A percentile compares a stretch with the other conserved stretches of the same genome.
These are phyloP conservation scores for Labia minor DNA, from an alignment of 2,888 invertebrate genomes.

Conservation along the genomic window DNA sequence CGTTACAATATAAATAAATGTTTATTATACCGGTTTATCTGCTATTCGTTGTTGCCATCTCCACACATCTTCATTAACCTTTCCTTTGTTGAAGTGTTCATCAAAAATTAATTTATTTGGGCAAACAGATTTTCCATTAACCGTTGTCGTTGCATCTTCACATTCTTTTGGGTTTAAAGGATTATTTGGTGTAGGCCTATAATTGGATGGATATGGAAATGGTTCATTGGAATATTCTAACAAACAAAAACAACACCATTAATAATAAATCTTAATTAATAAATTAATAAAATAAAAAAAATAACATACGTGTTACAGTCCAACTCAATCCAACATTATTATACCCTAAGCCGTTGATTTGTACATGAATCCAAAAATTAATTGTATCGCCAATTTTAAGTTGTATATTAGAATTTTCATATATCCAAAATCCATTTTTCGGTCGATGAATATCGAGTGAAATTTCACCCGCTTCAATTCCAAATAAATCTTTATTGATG, in stretches of 20 bases:
- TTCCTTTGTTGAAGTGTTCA: constrained; percentile 46
- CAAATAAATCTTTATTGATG: constrained; percentile 57
- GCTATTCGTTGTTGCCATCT: constrained; percentile 24
- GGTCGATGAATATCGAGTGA: constrained; percentile 51
- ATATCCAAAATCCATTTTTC: constrained; percentile 55
- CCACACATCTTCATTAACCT: not conserved
- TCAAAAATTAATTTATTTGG: constrained; percentile 47
- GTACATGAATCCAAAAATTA: constrained; percentile 66
- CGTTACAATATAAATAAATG: too few species aligned
- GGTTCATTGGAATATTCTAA: not conserved
- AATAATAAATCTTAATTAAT: too few species aligned
- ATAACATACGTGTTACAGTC: constrained; percentile 43
- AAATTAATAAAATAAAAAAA: constrained; percentile 28
- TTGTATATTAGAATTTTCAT: constrained; percentile 46
- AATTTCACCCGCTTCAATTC: constrained; percentile 55
- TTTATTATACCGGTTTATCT: constrained; percentile 23
- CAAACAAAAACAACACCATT: too few species aligned
- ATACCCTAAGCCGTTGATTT: constrained; percentile 58
- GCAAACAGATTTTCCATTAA: constrained; percentile 37
- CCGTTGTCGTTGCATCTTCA: constrained; percentile 33
- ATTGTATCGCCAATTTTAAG: constrained; percentile 55
- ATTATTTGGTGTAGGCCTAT: not conserved
- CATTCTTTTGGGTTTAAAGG: constrained; percentile 28
- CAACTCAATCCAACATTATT: constrained; percentile 48
- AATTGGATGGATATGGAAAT: not conserved